These are phyloP conservation scores for Microcebus tavaratra DNA, from an alignment of 2,113 vertebrate species.

Conservation along the genomic window DNA sequence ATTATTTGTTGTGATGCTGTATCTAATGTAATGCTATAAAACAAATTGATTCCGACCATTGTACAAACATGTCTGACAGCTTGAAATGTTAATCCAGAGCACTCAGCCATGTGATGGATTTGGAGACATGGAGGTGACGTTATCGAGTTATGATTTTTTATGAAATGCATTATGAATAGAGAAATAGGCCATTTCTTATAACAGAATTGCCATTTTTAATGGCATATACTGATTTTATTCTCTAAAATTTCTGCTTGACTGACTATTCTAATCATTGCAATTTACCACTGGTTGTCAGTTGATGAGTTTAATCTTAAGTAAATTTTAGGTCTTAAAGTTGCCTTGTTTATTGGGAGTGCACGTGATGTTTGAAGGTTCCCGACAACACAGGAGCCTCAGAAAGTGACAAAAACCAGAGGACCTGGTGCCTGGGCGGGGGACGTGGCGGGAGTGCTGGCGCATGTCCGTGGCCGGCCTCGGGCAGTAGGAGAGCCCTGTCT, in stretches of 20 bases:
- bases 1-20: background rate
- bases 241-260: background rate
- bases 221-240: background rate
- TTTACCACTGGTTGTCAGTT: background rate
- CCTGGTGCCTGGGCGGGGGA: background rate
- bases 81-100: background rate
- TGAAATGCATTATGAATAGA: background rate
- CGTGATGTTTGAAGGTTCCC: background rate
- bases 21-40: background rate
- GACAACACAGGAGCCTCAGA: background rate
- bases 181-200: background rate
- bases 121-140: background rate
- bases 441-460: background rate
- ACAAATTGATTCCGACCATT: background rate
- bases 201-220: background rate
- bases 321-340: background rate
- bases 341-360: background rate
- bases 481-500: background rate
- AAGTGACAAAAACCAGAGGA: accelerated
- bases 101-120: accelerated
- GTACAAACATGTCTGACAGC: background rate
- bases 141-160: background rate
- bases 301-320: background rate
- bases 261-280: background rate
- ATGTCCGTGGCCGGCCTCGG: background rate